A percentile compares a stretch with the other conserved stretches of the same genome.
phyloP scores from a whole-genome alignment of 2,888 invertebrate species.

The Euzophera pinguis region DNA sequence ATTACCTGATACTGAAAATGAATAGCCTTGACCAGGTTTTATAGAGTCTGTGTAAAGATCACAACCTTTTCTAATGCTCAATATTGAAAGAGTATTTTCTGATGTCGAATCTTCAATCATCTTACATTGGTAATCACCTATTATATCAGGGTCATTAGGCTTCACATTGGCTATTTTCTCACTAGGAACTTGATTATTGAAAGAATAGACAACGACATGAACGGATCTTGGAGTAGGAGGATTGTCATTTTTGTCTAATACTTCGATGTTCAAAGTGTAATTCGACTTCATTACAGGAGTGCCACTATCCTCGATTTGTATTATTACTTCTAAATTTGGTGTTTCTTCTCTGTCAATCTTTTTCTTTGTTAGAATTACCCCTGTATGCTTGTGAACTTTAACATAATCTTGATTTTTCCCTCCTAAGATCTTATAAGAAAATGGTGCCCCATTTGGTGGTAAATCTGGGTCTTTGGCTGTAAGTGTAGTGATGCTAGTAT shows the following conservation, averaged over 20 bases:
- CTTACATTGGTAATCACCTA: constrained; percentile 93
- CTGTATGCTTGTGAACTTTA: constrained; percentile 88
- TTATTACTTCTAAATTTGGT: constrained; percentile 85
- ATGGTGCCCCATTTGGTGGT: constrained; percentile 94
- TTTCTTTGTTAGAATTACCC: constrained; percentile 87
- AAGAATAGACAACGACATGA: constrained; percentile 87
- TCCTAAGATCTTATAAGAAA: constrained; percentile 88
- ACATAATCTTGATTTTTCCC: constrained; percentile 89
- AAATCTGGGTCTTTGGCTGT: constrained; percentile 93
- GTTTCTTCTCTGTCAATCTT: constrained; percentile 91
- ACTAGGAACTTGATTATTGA: constrained; percentile 86
- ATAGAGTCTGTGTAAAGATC: constrained; percentile 87
- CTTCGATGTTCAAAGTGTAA: constrained; percentile 86
- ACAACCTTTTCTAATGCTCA: constrained; percentile 88
- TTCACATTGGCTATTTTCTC: constrained; percentile 95
- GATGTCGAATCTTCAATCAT: constrained; percentile 84
- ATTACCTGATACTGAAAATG: constrained; percentile 90
- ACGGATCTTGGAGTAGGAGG: constrained; percentile 91
- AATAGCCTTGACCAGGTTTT: constrained; percentile 85
- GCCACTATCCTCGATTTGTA: constrained; percentile 94
- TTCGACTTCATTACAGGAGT: constrained; percentile 90
- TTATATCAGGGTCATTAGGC: constrained; percentile 94
- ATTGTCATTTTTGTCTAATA: constrained; percentile 94
- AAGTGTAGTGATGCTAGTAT: constrained; percentile 90
- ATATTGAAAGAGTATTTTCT: constrained; percentile 77